Percentiles rank a stretch among this genome's conserved stretches.
Conservation (phyloP, 1,140 invertebrate genomes). For the Melitaea cinxia region DNA sequence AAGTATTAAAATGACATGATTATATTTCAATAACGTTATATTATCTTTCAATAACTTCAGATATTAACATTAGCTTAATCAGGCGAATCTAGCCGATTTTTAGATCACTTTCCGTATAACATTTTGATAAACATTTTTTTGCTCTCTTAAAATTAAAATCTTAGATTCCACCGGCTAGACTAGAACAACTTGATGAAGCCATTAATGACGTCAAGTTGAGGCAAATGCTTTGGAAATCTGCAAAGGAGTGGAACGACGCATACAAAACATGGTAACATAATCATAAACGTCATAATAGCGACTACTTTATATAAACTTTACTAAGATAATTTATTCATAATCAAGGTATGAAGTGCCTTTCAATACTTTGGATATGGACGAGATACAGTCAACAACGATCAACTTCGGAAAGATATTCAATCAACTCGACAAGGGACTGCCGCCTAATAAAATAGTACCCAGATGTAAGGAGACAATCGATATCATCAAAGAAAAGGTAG, state of each 20-base stretch:
- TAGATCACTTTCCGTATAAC: too few relatives aligned
- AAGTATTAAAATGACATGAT: too few relatives aligned
- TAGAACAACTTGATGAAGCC: constrained; percentile 90
- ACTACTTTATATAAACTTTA: too few relatives aligned
- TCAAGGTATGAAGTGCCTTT: constrained; percentile 86
- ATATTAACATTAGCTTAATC: too few relatives aligned
- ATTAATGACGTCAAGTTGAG: constrained; percentile 89
- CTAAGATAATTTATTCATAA: constrained; percentile 7
- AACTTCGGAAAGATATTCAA: constrained; percentile 87
- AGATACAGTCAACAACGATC: constrained; percentile 85
- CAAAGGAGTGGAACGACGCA: constrained; percentile 86
- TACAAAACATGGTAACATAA: constrained; percentile 57
- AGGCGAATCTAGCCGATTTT: too few relatives aligned
- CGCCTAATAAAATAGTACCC: constrained; percentile 88
- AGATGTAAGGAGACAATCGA: constrained; percentile 89
- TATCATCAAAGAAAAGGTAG: constrained; percentile 88
- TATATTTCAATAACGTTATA: too few relatives aligned
- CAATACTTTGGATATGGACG: constrained; percentile 86
- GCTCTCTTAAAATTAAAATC: constrained; percentile 26
- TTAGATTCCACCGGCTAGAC: constrained; percentile 86
- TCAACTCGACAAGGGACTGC: constrained; percentile 90
- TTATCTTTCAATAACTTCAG: too few relatives aligned
- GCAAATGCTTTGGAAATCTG: constrained; percentile 89
- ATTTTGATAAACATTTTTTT: too few relatives aligned
- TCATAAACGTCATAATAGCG: too few relatives aligned